Base-by-base conservation (phyloP, 2,888 invertebrate genomes). In the Clitarchus hookeri region DNA sequence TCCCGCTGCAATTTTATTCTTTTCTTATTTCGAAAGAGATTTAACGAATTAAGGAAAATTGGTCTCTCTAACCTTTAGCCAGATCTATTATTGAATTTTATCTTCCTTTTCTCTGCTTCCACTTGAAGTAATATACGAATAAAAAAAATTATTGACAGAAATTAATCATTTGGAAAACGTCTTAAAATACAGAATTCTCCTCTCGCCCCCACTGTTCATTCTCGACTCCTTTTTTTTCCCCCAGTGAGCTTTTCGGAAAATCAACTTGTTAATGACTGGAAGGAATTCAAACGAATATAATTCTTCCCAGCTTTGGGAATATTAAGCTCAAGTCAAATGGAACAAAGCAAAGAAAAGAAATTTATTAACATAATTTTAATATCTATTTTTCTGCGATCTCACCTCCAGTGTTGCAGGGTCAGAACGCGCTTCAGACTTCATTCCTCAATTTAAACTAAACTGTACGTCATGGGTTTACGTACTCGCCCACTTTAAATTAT, bases 41-140 rank as follows among this genome's bases (percentile, higher is more conserved):
- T 80, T 85, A 85, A 82, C 84, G 88, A 87, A 87, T 86, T 80
- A 78, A 87, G 87, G 87, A 88, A 87, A 87, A 86, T 86, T 85
- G 83, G 79, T 78, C 80, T 83, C 65, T 78, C 85, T 79, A 44
- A 44, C 86, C 85, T 80, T 84, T 87, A 86, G 87, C 87, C 87
- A 87, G 86, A 86, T 86, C 84, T 86, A 86, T 87, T 86, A 88
- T 87, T 88, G 85, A 83, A 86, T 84, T 84, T 87, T 79, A 84
- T 84, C 84, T 86, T 78, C 86, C 84, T 83, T 82, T 87, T 86
- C 85, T 86, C 84, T 85, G 25, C 86, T 86, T 84, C 83, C 84
- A 85, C 77, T 85, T 82, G 82, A 82, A 82, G 36, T 36, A 82
- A 82, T 36, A 82, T 82, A 36, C 0, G n/a, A 82, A 82, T 82